Conservation (phyloP, 2,797 vertebrate genomes). For the Otolemur crassicaudatus region DNA sequence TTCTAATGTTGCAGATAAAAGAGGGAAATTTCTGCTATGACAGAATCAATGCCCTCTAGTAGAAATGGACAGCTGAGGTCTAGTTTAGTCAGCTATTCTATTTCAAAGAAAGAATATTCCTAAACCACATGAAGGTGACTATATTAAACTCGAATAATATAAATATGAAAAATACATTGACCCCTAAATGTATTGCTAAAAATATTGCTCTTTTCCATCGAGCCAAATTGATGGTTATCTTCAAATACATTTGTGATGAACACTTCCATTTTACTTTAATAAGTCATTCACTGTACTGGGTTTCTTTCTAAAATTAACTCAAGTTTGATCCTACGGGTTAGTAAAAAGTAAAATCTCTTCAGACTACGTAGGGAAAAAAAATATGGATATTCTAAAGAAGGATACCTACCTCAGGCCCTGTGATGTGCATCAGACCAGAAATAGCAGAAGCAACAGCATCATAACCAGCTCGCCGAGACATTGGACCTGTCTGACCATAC, state of each 20-base stretch:
- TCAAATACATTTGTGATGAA: slow-evolving; percentile 16
- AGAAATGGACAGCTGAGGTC: neutral
- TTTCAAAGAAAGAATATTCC: slow-evolving; percentile 16
- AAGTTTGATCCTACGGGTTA: neutral
- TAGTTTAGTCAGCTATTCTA: neutral
- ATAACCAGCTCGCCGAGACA: slow-evolving; percentile 93
- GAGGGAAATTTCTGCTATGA: neutral
- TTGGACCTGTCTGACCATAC: slow-evolving; percentile 96
- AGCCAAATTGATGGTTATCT: neutral
- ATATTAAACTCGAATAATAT: slow-evolving; percentile 13
- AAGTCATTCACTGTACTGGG: neutral
- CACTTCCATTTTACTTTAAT: neutral
- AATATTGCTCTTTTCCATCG: neutral
- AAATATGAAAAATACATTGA: neutral
- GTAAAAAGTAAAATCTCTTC: slow-evolving; percentile 1
- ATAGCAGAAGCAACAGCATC: slow-evolving; percentile 94
- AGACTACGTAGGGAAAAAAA: neutral
- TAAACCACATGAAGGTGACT: neutral
- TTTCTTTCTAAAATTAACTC: slow-evolving; percentile 55
- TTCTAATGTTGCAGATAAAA: slow-evolving; percentile 5
- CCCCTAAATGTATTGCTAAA: neutral
- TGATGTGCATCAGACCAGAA: slow-evolving; percentile 97
- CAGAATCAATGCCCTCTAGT: neutral
- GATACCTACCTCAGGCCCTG: slow-evolving; percentile 93
- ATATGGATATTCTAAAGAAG: neutral